These are phyloP conservation scores for Gastracanthus pulcherrimus DNA, from an alignment of 2,888 invertebrate species.

Conservation along the genomic window DNA sequence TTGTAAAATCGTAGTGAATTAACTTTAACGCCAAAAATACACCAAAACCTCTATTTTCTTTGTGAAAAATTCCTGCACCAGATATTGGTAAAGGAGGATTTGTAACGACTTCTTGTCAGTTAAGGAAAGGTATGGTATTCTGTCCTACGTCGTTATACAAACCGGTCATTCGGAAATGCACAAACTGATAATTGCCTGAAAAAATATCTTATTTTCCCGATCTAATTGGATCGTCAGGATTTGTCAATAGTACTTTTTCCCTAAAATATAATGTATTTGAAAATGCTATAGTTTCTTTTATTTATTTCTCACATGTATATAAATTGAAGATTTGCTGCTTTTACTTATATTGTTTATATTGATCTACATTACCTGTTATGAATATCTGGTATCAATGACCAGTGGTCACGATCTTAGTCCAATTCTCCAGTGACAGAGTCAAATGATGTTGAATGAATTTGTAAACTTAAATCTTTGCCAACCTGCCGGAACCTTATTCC, in stretches of 20 bases:
- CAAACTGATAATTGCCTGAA: background rate
- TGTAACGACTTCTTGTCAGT: slow-evolving; percentile 66
- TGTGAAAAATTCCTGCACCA: slow-evolving; percentile 89
- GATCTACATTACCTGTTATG: background rate
- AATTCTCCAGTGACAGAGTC: background rate
- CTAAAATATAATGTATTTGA: background rate
- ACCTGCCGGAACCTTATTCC: background rate
- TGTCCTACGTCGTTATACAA: background rate
- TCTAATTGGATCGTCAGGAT: background rate
- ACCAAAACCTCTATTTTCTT: slow-evolving; percentile 84
- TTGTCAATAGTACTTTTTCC: background rate
- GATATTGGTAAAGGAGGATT: slow-evolving; percentile 83
- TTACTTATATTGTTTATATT: too few species aligned
- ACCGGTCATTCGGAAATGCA: background rate
- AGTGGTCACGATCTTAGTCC: background rate
- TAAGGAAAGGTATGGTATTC: background rate
- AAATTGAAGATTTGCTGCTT: background rate
- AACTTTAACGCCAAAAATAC: slow-evolving; percentile 88
- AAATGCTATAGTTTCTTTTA: too few species aligned
- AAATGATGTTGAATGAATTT: background rate
- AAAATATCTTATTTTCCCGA: background rate
- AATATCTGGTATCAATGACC: background rate
- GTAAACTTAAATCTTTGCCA: background rate
- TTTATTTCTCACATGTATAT: too few species aligned
- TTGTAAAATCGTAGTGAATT: slow-evolving; percentile 70